Base-by-base conservation (phyloP, 2,797 vertebrate genomes). In the Acanthornis magna region DNA sequence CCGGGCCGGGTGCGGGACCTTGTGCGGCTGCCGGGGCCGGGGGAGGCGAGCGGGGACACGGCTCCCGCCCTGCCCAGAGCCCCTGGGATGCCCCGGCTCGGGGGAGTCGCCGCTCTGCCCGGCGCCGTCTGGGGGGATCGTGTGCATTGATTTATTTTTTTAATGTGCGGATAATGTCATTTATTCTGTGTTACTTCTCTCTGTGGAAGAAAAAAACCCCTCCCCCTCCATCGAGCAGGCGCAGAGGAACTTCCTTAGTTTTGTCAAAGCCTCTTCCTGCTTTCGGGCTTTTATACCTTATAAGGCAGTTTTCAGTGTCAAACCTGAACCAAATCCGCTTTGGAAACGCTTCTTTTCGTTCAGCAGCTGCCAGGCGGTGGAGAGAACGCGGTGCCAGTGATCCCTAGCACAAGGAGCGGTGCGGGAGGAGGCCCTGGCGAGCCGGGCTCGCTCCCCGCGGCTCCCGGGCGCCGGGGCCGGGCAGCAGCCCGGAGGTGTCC, bases 191-290 rank as follows among this genome's bases (percentile, higher is more conserved):
- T 63, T 97, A 95, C 88, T 97, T 96, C 95, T 97, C 81, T 71
- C 67, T 76, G 86, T 97, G 91, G 80, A 93, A 95, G 55, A 74
- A 95, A 96, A 97, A 96, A 96, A 93, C 82, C 92, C 92, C 93
- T 94, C 95, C 94, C 89, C 94, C 90, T 93, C 91, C 60, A 96
- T 45, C 93, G 98, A 97, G 98, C 98, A 98, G 91, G 98, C 99
- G 98, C 98, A 97, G 55, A 97, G 55, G 87, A 93, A 98, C 98
- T 99, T 98, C 98, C 98, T 98, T 92, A 97, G 98, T 98, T 98
- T 98, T 97, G 97, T 98, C 98, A 98, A 97, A 98, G 98, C 97
- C 98, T 98, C 98, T 99, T 99, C 99, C 99, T 99, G 98, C 98
- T 98, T 98, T 99, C 97, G 97, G 96, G 95, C 97, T 98, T 98